A percentile compares a stretch with the other conserved stretches of the same genome.
Conservation (phyloP, 1,140 invertebrate genomes). For the Ceratoteleas bidentatus region DNA sequence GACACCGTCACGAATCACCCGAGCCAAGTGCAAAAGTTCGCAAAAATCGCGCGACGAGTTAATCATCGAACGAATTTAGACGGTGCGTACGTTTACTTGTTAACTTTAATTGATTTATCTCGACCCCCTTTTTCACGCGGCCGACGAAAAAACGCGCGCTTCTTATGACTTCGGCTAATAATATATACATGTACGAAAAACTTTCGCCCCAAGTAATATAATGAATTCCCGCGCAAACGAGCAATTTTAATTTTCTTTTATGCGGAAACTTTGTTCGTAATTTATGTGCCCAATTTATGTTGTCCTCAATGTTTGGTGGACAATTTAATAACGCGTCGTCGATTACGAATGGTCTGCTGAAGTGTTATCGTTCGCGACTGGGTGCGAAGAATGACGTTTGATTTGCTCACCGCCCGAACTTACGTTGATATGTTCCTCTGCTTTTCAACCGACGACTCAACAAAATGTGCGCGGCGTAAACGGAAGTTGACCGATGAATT, state of each 20-base stretch:
- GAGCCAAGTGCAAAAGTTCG: slow-evolving; percentile 15
- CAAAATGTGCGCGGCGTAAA: slow-evolving; percentile 27
- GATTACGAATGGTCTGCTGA: slow-evolving; percentile 12
- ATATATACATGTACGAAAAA: slow-evolving; percentile 11
- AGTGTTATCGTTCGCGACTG: slow-evolving; percentile 24
- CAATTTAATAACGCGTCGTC: slow-evolving; percentile 3
- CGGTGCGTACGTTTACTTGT: slow-evolving; percentile 12
- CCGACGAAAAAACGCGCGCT: neutral
- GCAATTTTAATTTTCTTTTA: slow-evolving; percentile 6
- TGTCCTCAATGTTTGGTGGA: neutral
- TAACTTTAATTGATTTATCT: neutral
- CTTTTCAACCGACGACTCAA: slow-evolving; percentile 52
- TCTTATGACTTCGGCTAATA: slow-evolving; percentile 10
- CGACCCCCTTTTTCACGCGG: too few species aligned
- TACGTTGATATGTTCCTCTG: slow-evolving; percentile 52
- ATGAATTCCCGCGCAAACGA: slow-evolving; percentile 2
- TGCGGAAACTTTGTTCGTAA: neutral
- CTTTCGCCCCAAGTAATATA: neutral
- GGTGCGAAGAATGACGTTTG: slow-evolving; percentile 39
- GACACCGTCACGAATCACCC: neutral
- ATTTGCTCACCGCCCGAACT: slow-evolving; percentile 40
- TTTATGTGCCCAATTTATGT: neutral
- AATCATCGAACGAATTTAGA: slow-evolving; percentile 16
- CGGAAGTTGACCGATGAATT: slow-evolving; percentile 46
- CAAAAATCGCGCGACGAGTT: slow-evolving; percentile 21